phyloP scores from a whole-genome alignment of 2,113 vertebrate genomes.

The Puffinus mauretanicus region DNA sequence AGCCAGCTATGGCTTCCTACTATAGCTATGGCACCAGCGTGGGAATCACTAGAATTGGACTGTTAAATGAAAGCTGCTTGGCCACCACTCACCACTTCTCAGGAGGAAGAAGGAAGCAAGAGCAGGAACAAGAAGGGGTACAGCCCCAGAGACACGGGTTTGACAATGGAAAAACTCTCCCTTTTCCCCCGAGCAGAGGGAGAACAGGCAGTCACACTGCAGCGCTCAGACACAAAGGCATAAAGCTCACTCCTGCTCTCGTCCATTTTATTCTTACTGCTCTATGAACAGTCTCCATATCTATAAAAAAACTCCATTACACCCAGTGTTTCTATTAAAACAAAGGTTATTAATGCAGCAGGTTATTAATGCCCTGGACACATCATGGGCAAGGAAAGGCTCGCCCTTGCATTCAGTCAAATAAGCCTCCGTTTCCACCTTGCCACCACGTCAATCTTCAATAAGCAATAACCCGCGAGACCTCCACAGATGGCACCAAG shows the following conservation, averaged over 20 bases:
- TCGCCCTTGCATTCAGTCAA: not conserved
- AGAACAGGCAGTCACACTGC: not conserved
- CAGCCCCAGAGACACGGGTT: accelerated
- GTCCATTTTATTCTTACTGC: not conserved
- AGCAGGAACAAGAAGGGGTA: not conserved
- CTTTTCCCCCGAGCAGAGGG: accelerated
- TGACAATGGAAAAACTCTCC: not conserved
- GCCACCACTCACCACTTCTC: not conserved
- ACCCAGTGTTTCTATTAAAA: not conserved
- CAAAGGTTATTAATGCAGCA: not conserved
- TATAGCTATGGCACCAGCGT: not conserved
- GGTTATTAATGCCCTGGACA: not conserved
- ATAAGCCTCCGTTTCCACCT: not conserved
- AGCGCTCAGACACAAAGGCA: not conserved
- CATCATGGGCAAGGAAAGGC: not conserved
- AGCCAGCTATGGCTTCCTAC: not conserved
- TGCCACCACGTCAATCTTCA: not conserved
- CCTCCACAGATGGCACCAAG: accelerated
- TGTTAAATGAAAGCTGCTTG: not conserved
- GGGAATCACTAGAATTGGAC: not conserved
- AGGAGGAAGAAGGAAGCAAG: not conserved
- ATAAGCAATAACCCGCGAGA: accelerated
- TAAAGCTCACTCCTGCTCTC: not conserved
- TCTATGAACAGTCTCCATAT: not conserved
- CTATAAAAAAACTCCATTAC: not conserved